Evolutionary conservation across 2,797 vertebrate species (phyloP).

Genomic region (Eupleurogrammus muticus): DNA sequence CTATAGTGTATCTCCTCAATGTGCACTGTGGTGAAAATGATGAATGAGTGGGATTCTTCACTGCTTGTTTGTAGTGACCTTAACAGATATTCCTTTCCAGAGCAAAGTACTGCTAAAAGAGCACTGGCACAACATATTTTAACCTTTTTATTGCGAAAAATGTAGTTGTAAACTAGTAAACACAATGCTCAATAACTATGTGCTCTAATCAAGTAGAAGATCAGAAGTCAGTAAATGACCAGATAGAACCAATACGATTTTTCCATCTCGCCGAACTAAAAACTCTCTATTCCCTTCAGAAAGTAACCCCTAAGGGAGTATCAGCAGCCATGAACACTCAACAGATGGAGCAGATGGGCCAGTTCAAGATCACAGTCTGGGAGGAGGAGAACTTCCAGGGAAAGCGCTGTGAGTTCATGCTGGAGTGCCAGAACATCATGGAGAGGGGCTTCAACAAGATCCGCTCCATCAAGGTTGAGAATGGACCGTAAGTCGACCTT

Average conservation of each 20-base stretch:
- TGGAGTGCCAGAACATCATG: slow-evolving; percentile 95
- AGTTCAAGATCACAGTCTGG: slow-evolving; percentile 94
- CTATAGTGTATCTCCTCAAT: slow-evolving; percentile 20
- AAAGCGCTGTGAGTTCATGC: slow-evolving; percentile 92
- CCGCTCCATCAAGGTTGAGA: slow-evolving; percentile 97
- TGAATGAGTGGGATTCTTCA: slow-evolving; percentile 18
- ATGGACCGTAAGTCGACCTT: slow-evolving; percentile 90
- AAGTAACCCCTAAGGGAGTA: slow-evolving; percentile 71
- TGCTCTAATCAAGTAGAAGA: neutral
- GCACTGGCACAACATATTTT: neutral
- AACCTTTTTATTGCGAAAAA: neutral
- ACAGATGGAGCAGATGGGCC: slow-evolving; percentile 92
- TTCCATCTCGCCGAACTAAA: neutral
- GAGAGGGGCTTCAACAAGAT: slow-evolving; percentile 94
- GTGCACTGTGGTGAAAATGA: slow-evolving; percentile 13
- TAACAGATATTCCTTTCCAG: neutral
- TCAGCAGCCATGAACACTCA: slow-evolving; percentile 89
- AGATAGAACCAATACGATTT: neutral
- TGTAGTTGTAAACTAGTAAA: neutral
- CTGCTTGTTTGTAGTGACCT: slow-evolving; percentile 1
- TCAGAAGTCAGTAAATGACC: neutral
- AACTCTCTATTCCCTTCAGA: slow-evolving; percentile 41
- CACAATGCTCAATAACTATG: neutral
- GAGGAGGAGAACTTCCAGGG: slow-evolving; percentile 98
- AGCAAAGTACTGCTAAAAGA: neutral